These are phyloP conservation scores for Bathynomus jamesi DNA, from an alignment of 1,140 invertebrate species.

Conservation along the genomic window DNA sequence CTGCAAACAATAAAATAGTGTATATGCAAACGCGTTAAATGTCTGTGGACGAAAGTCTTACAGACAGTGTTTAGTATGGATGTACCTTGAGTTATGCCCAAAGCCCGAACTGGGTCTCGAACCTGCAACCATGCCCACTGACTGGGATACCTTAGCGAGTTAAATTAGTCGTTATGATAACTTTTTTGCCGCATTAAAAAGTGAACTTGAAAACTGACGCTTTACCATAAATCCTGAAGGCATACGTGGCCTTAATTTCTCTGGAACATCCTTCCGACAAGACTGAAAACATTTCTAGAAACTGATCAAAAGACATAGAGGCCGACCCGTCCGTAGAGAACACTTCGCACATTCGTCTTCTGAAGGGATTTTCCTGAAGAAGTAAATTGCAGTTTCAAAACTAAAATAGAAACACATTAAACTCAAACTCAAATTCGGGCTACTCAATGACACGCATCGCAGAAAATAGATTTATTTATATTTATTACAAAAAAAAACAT, in stretches of 20 bases:
- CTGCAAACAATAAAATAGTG: too few relatives aligned
- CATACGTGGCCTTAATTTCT: slow-evolving; percentile 53
- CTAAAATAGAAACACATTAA: slow-evolving; percentile 52
- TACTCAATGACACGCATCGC: slow-evolving; percentile 67
- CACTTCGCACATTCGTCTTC: slow-evolving; percentile 78
- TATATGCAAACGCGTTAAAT: too few relatives aligned
- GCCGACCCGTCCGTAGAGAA: slow-evolving; percentile 80
- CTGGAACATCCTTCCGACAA: slow-evolving; percentile 52
- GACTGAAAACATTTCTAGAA: slow-evolving; percentile 56
- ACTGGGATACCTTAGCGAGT: too few relatives aligned
- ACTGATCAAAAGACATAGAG: slow-evolving; percentile 66
- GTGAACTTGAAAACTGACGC: too few relatives aligned
- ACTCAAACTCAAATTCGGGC: slow-evolving; percentile 77
- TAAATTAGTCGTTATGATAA: too few relatives aligned
- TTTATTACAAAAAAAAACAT: slow-evolving; percentile 34
- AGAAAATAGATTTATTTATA: slow-evolving; percentile 56
- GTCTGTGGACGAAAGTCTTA: too few relatives aligned
- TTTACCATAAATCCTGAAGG: slow-evolving; percentile 54
- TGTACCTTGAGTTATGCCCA: too few relatives aligned
- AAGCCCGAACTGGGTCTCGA: too few relatives aligned
- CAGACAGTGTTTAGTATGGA: too few relatives aligned
- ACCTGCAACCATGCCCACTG: too few relatives aligned
- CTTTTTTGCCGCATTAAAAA: too few relatives aligned
- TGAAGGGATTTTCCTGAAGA: slow-evolving; percentile 88
- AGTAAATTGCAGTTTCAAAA: background rate